Evolutionary conservation across 2,113 vertebrate species (phyloP).

Genomic region (Prochilodus magdalenae): DNA sequence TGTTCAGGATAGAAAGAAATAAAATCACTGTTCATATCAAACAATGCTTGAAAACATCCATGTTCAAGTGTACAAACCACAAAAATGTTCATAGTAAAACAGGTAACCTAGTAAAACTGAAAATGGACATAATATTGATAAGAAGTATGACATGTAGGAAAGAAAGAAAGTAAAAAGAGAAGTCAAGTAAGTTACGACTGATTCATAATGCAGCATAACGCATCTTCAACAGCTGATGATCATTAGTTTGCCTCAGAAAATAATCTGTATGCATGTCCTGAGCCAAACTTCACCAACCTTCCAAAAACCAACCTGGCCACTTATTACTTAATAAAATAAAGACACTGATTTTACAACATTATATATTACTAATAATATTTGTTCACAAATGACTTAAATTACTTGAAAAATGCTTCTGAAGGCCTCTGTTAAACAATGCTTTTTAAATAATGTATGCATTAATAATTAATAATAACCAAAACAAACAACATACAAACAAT

Average conservation of each 20-base stretch:
- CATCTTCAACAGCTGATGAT: too few relatives aligned
- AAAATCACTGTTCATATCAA: background rate
- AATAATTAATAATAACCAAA: slow-evolving; percentile 2
- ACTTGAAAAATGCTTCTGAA: background rate
- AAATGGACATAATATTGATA: background rate
- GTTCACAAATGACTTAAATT: too few relatives aligned
- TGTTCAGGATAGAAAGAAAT: slow-evolving; percentile 27
- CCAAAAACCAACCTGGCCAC: too few relatives aligned
- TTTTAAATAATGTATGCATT: background rate
- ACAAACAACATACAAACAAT: background rate
- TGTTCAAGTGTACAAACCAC: slow-evolving; percentile 4
- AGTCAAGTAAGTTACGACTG: background rate
- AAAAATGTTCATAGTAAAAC: background rate
- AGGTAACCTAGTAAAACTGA: too few relatives aligned
- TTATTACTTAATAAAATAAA: too few relatives aligned
- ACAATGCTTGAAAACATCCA: slow-evolving; percentile 19
- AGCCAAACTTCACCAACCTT: too few relatives aligned
- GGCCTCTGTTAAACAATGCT: background rate
- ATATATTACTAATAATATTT: too few relatives aligned
- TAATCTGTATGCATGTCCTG: too few relatives aligned
- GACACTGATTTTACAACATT: too few relatives aligned
- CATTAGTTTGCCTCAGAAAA: too few relatives aligned
- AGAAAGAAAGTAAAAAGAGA: slow-evolving; percentile 1
- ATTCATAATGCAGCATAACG: too few relatives aligned
- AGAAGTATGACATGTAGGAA: background rate